Evolutionary conservation across 1,140 invertebrate genomes (phyloP).

Genomic region (Coptotermes formosanus): DNA sequence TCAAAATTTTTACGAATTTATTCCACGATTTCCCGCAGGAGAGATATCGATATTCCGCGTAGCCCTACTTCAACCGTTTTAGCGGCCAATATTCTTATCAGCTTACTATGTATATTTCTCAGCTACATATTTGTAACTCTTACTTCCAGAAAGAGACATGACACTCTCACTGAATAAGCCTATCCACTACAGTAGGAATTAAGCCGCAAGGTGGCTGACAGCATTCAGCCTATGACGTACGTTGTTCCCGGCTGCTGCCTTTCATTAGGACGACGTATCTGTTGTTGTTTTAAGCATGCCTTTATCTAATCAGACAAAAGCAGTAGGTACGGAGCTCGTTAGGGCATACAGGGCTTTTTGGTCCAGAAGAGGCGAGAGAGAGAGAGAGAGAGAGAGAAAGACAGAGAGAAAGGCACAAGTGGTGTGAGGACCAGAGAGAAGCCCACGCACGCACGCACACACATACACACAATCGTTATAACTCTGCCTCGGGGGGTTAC

Average conservation of each 20-base stretch:
- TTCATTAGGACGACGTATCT: constrained; percentile 47
- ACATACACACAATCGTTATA: constrained; percentile 42
- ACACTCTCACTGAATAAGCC: too few relatives aligned
- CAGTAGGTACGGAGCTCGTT: constrained; percentile 33
- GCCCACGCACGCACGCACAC: too few relatives aligned
- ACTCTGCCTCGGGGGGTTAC: constrained; percentile 40
- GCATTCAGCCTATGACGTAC: neutral
- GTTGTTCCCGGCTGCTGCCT: constrained; percentile 26
- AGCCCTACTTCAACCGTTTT: too few relatives aligned
- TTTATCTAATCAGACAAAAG: constrained; percentile 50
- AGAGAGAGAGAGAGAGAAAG: neutral
- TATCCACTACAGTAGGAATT: neutral
- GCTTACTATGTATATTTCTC: too few relatives aligned
- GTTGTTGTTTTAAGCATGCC: constrained; percentile 50
- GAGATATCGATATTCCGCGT: too few relatives aligned
- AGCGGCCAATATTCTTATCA: too few relatives aligned
- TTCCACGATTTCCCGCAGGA: too few relatives aligned
- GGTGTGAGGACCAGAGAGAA: neutral
- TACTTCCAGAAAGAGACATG: too few relatives aligned
- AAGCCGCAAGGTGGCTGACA: neutral
- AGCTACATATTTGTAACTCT: too few relatives aligned
- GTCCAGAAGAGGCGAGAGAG: constrained; percentile 11
- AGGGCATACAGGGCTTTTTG: constrained; percentile 31
- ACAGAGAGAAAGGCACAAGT: neutral
- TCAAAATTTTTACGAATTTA: too few relatives aligned